Conservation (phyloP, 2,113 vertebrate species). For the Trichomycterus rosablanca region DNA sequence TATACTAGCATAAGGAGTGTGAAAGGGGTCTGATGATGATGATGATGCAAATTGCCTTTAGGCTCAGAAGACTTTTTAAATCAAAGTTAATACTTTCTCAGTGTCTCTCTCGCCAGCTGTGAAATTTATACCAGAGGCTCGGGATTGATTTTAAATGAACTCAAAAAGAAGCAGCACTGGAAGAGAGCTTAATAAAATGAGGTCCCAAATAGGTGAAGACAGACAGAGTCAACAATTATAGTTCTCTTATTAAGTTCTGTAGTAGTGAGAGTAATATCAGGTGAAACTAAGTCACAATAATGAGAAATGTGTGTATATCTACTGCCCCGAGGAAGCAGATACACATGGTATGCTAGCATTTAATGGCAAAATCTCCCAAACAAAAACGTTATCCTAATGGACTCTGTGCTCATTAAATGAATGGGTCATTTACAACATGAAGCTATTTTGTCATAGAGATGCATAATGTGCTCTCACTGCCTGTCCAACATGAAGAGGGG, state of each 20-base stretch:
- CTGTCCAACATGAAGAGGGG: not conserved
- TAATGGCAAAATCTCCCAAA: conserved; percentile 13
- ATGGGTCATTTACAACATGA: conserved; percentile 27
- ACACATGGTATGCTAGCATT: not conserved
- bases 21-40: no score
- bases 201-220: conserved; percentile 12
- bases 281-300: conserved; percentile 21
- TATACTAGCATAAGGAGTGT: conserved; percentile 33
- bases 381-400: conserved; percentile 33
- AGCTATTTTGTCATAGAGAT: conserved; percentile 19
- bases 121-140: conserved; percentile 11
- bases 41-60: conserved; percentile 17
- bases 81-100: conserved; percentile 10
- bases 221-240: not conserved
- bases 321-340: conserved; percentile 19
- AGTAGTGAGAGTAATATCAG: conserved; percentile 18
- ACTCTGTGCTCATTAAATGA: conserved; percentile 22
- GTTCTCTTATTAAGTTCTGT: not conserved
- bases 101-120: not conserved
- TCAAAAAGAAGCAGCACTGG: conserved; percentile 10
- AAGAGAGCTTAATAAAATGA: conserved; percentile 36
- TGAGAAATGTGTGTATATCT: conserved; percentile 28
- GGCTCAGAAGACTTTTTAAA: conserved; percentile 2
- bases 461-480: conserved; percentile 17
- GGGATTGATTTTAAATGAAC: conserved; percentile 36